These are phyloP conservation scores for Periplaneta americana DNA, from an alignment of 1,140 invertebrate genomes.

Conservation along the genomic window DNA sequence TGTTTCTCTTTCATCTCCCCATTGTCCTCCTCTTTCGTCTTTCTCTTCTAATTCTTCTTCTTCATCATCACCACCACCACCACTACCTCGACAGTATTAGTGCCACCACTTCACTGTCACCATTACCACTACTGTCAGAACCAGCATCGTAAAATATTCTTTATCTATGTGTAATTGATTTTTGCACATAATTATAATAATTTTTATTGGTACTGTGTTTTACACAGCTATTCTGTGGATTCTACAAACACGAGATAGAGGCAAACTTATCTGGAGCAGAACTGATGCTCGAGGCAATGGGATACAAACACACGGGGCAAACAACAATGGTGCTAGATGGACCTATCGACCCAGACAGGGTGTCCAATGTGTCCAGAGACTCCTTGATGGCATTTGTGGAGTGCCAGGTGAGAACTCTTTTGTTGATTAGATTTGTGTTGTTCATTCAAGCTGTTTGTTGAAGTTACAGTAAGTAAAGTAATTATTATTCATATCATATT, in stretches of 20 bases:
- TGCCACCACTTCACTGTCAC: too few relatives aligned
- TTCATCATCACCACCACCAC: too few relatives aligned
- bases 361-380: conserved; percentile 71
- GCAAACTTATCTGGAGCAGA: conserved; percentile 69
- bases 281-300: conserved; percentile 72
- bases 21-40: too few relatives aligned
- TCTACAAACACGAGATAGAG: conserved; percentile 80
- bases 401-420: conserved; percentile 74
- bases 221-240: conserved; percentile 74
- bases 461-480: too few relatives aligned
- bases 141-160: too few relatives aligned
- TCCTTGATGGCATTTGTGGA: conserved; percentile 84
- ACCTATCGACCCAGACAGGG: conserved; percentile 73
- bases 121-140: too few relatives aligned
- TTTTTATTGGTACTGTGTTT: conserved; percentile 16
- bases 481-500: too few relatives aligned
- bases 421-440: too few relatives aligned
- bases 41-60: background rate
- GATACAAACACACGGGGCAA: conserved; percentile 59
- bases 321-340: conserved; percentile 53
- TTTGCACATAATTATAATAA: background rate
- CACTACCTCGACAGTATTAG: too few relatives aligned
- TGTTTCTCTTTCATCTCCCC: too few relatives aligned
- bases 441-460: too few relatives aligned
- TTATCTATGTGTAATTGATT: too few relatives aligned